phyloP scores from a whole-genome alignment of 2,113 vertebrate species.

The Monopterus albus region DNA sequence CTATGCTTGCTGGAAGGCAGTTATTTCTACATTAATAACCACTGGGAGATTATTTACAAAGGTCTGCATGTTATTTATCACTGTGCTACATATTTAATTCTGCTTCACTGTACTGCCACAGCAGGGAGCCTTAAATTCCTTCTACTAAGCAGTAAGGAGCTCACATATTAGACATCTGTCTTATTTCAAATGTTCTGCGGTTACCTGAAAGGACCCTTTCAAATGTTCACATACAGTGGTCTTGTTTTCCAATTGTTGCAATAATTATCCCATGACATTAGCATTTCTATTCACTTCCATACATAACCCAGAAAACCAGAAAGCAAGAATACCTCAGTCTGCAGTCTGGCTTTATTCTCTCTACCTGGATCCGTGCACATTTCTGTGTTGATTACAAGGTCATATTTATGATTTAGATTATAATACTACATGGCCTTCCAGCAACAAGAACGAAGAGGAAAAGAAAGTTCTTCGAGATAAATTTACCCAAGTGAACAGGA shows the following conservation, averaged over 20 bases:
- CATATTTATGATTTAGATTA: no score
- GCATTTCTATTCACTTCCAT: no score
- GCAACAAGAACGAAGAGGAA: no score
- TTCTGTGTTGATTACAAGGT: no score
- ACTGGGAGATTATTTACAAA: conserved; percentile 50
- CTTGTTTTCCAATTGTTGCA: background rate
- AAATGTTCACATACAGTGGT: background rate
- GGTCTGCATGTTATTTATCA: conserved; percentile 51
- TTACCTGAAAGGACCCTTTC: background rate
- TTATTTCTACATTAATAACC: conserved; percentile 66
- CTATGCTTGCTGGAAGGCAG: conserved; percentile 41
- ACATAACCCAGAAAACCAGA: no score
- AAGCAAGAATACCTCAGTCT: background rate
- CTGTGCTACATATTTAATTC: conserved; percentile 23
- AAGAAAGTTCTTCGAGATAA: no score
- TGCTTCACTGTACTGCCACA: background rate
- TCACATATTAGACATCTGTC: background rate
- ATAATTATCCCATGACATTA: background rate
- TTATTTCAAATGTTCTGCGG: background rate
- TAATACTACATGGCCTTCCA: no score
- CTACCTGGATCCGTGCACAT: background rate
- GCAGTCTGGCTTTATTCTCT: background rate
- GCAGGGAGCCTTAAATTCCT: conserved; percentile 18
- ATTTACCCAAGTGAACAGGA: no score
- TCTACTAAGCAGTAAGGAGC: background rate